phyloP scores from a whole-genome alignment of 1,140 invertebrate genomes.

The Drosophila carrolli region DNA sequence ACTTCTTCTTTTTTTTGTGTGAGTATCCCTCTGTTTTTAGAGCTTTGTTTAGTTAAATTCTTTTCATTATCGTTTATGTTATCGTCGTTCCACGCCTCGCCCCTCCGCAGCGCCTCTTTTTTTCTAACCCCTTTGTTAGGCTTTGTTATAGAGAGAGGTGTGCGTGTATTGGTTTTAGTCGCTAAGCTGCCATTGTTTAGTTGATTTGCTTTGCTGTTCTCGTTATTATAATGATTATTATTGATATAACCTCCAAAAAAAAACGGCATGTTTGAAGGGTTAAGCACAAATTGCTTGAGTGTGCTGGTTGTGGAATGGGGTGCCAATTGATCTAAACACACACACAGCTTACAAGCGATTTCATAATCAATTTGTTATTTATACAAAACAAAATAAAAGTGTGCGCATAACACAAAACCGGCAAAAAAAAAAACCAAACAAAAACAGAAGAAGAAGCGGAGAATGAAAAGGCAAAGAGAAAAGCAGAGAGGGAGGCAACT shows the following conservation, averaged over 20 bases:
- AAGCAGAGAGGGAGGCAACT: constrained; percentile 18
- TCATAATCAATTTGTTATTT: constrained; percentile 60
- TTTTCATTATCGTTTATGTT: constrained; percentile 60
- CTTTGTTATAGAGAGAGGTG: not conserved
- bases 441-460: constrained; percentile 11
- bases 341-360: constrained; percentile 14
- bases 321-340: constrained; percentile 31
- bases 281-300: constrained; percentile 17
- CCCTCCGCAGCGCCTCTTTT: not conserved
- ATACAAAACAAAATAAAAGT: constrained; percentile 37
- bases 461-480: not conserved
- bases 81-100: constrained; percentile 9
- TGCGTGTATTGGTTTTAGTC: constrained; percentile 5
- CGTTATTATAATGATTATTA: constrained; percentile 51
- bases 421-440: constrained; percentile 45
- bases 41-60: constrained; percentile 50
- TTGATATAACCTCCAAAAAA: constrained; percentile 59
- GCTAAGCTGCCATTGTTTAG: constrained; percentile 26
- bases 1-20: not conserved
- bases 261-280: constrained; percentile 35
- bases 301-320: constrained; percentile 4
- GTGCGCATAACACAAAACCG: constrained; percentile 47
- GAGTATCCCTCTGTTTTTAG: not conserved
- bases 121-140: constrained; percentile 47
- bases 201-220: constrained; percentile 14